Evolutionary conservation across 2,113 vertebrate genomes (phyloP).

Genomic region (Cinclus mexicanus): DNA sequence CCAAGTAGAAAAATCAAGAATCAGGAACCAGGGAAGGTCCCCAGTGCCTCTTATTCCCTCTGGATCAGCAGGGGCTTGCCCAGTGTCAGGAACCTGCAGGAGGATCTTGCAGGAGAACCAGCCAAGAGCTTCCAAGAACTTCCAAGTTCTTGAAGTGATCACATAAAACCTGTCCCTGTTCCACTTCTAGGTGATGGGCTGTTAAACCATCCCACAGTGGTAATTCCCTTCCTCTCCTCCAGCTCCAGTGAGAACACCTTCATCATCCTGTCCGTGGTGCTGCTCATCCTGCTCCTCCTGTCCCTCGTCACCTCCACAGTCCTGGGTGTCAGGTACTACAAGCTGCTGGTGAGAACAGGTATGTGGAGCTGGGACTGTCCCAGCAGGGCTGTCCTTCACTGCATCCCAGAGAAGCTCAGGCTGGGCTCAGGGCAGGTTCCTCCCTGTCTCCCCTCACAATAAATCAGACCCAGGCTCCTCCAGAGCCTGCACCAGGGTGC

Average conservation of each 20-base stretch:
- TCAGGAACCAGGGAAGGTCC: background rate
- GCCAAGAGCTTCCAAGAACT: no score
- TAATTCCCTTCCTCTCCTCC: background rate
- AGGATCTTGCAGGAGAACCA: background rate
- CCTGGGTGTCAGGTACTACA: background rate
- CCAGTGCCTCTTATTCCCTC: background rate
- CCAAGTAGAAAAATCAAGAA: background rate
- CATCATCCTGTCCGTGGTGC: background rate
- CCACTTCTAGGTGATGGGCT: background rate
- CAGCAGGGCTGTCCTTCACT: background rate
- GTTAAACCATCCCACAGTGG: background rate
- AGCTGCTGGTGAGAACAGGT: background rate
- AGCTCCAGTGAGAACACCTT: background rate
- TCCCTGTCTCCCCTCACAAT: background rate
- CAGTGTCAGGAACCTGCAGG: no score
- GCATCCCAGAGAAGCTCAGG: background rate
- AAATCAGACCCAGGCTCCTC: background rate
- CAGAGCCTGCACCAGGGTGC: background rate
- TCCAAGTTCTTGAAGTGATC: background rate
- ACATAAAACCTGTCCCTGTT: background rate
- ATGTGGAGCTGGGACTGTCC: background rate
- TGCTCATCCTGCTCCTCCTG: constrained; percentile 22
- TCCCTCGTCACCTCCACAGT: rapidly evolving
- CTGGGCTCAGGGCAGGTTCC: background rate
- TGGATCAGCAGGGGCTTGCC: background rate